Evolutionary conservation across 2,113 vertebrate species (phyloP).

Genomic region (Alligator mississippiensis): DNA sequence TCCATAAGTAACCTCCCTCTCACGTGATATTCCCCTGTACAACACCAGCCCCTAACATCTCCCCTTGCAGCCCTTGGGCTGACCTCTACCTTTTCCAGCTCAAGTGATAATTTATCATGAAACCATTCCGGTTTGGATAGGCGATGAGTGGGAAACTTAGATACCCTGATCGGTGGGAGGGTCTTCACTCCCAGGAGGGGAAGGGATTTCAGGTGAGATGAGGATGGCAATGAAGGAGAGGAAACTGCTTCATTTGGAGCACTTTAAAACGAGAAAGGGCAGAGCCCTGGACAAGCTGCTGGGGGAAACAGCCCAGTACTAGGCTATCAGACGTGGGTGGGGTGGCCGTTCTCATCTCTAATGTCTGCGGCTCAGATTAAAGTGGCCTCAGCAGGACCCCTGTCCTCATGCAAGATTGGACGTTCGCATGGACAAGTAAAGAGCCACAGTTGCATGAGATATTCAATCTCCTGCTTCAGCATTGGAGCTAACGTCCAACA

Average conservation of each 20-base stretch:
- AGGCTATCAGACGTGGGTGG: fast-evolving
- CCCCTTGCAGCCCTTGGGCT: fast-evolving
- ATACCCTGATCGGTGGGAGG: fast-evolving
- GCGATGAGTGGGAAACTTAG: fast-evolving
- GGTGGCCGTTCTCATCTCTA: not conserved
- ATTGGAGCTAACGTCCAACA: too few species aligned
- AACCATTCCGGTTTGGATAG: not conserved
- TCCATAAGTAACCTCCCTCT: not conserved
- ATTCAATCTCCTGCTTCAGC: too few species aligned
- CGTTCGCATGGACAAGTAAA: not conserved
- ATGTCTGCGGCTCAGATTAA: fast-evolving
- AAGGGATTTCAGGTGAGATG: not conserved
- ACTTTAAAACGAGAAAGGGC: not conserved
- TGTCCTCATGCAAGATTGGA: not conserved
- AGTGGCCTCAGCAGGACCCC: not conserved
- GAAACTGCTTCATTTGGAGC: not conserved
- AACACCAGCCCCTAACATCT: not conserved
- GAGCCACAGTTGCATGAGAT: not conserved
- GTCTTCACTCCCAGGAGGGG: fast-evolving
- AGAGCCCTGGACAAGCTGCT: not conserved
- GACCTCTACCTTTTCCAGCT: not conserved
- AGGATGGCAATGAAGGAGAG: not conserved
- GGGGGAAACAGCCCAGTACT: not conserved
- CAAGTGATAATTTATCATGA: not conserved
- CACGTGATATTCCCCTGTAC: fast-evolving